Percentiles rank a stretch among this genome's conserved stretches.
Conservation (phyloP, 2,113 vertebrate genomes). For the Fulica atra region DNA sequence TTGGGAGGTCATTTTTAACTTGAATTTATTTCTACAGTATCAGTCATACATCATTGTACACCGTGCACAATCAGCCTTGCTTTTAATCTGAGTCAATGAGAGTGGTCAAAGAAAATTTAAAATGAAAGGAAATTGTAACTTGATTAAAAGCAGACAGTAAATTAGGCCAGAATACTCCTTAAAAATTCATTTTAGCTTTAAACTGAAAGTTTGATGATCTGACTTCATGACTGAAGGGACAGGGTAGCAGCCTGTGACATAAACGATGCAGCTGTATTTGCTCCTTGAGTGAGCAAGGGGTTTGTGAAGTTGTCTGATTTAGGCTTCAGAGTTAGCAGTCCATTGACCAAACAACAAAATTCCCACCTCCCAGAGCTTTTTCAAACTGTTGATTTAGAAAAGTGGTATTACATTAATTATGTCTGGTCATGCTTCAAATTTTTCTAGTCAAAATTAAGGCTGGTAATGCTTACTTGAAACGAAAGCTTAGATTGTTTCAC, state of each 20-base stretch:
- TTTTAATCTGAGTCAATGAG: slow-evolving; percentile 52
- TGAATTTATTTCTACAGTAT: slow-evolving; percentile 61
- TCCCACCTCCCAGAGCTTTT: slow-evolving; percentile 4
- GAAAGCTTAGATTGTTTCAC: slow-evolving; percentile 41
- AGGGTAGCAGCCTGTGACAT: slow-evolving; percentile 40
- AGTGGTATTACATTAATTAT: not conserved
- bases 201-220: slow-evolving; percentile 38
- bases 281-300: not conserved
- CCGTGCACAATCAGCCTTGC: slow-evolving; percentile 34
- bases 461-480: slow-evolving; percentile 21
- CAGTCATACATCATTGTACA: slow-evolving; percentile 42
- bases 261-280: slow-evolving; percentile 36
- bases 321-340: slow-evolving; percentile 33
- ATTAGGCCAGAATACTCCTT: slow-evolving; percentile 41
- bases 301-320: slow-evolving; percentile 29
- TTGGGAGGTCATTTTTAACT: slow-evolving; percentile 62
- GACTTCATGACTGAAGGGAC: slow-evolving; percentile 28
- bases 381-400: slow-evolving; percentile 1
- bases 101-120: slow-evolving; percentile 52
- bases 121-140: slow-evolving; percentile 52
- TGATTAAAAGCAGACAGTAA: slow-evolving; percentile 58
- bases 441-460: slow-evolving; percentile 15
- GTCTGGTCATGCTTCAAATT: not conserved
- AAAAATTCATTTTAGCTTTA: slow-evolving; percentile 41
- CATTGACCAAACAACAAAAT: slow-evolving; percentile 13